Percentiles rank a stretch among this genome's conserved stretches.
These are phyloP conservation scores for Monodelphis domestica DNA, from an alignment of 2,797 vertebrate species.

Conservation along the genomic window DNA sequence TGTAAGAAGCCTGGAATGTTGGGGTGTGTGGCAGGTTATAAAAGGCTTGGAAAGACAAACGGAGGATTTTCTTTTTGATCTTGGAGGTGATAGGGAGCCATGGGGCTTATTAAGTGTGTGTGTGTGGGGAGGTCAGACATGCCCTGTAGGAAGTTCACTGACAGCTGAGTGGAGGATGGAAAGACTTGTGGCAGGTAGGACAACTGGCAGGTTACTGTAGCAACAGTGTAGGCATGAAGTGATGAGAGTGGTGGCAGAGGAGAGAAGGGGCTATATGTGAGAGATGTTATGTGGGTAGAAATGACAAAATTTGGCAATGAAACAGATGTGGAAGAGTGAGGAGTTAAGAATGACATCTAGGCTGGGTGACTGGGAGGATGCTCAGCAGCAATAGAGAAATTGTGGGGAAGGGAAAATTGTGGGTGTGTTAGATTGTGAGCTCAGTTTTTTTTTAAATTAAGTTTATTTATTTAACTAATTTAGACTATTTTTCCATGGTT, in stretches of 20 bases:
- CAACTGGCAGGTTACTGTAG: background rate
- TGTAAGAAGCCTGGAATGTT: background rate
- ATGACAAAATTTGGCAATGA: background rate
- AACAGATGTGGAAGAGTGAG: background rate
- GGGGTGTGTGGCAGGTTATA: background rate
- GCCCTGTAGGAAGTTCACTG: background rate
- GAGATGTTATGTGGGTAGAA: background rate
- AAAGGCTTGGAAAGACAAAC: background rate
- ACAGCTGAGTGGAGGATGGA: background rate
- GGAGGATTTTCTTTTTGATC: background rate
- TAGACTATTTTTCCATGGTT: too few species aligned
- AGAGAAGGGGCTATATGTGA: background rate
- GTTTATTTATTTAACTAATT: too few species aligned
- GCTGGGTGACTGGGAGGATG: background rate
- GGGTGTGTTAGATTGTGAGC: background rate
- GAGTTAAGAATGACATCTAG: background rate
- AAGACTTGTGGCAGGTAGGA: background rate
- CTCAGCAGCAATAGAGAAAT: background rate
- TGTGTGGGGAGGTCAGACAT: background rate
- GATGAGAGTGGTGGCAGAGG: background rate
- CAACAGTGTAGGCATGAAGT: too few species aligned
- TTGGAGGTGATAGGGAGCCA: background rate
- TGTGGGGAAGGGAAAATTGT: background rate
- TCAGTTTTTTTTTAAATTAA: too few species aligned
- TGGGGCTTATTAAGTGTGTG: background rate